Evolutionary conservation across 2,113 vertebrate genomes (phyloP).

Genomic region (Carettochelys insculpta): DNA sequence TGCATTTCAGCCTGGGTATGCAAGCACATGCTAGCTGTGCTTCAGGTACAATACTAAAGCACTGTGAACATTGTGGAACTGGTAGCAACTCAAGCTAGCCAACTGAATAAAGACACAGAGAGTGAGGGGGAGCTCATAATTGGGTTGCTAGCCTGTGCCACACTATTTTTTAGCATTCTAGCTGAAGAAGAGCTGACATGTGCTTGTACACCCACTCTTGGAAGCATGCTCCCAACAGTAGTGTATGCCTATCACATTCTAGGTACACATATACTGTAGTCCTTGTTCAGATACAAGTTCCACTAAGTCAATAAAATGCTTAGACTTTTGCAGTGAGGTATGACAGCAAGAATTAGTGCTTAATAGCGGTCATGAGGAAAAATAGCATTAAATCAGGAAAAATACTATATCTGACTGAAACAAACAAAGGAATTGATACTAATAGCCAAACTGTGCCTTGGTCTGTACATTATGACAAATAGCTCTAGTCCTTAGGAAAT

Average conservation of each 20-base stretch:
- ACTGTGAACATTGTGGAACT: background rate
- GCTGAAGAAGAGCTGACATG: background rate
- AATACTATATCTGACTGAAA: background rate
- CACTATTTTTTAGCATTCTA: background rate
- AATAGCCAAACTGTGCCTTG: background rate
- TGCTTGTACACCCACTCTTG: background rate
- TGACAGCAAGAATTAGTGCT: background rate
- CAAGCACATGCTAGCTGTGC: background rate
- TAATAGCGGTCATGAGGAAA: no score
- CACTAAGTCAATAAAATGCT: background rate
- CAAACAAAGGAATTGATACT: background rate
- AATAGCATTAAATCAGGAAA: no score
- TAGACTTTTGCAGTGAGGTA: background rate
- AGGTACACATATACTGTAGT: background rate
- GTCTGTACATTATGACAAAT: background rate
- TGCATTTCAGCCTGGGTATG: background rate
- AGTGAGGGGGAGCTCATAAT: background rate
- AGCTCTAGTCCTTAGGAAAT: background rate
- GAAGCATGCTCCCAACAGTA: background rate
- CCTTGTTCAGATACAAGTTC: background rate
- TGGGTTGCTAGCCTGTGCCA: background rate
- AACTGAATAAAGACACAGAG: background rate
- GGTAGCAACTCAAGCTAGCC: background rate
- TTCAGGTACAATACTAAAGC: background rate
- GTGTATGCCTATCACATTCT: background rate